These are phyloP conservation scores for Periphyllus acericola DNA, from an alignment of 2,888 invertebrate species.

Conservation along the genomic window DNA sequence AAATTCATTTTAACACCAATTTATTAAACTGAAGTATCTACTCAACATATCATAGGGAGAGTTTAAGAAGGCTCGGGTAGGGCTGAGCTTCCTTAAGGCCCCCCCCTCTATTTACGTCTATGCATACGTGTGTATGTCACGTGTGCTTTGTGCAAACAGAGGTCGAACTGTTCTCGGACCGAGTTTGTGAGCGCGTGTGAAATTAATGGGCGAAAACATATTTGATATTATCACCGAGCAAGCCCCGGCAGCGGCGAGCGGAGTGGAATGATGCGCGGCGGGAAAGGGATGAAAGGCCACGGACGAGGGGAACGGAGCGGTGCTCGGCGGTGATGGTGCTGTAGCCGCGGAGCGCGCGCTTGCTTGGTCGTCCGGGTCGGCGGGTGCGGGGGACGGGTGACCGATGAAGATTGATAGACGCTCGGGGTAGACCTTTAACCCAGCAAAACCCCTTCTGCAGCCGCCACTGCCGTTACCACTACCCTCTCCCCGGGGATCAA, in stretches of 20 bases:
- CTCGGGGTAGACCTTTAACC: slow-evolving; percentile 51
- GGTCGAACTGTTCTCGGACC: neutral
- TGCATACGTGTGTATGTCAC: too few relatives aligned
- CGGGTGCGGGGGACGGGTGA: slow-evolving; percentile 7
- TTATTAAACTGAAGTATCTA: too few relatives aligned
- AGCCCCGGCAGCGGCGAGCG: neutral
- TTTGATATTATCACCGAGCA: slow-evolving; percentile 51
- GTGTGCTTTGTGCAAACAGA: neutral
- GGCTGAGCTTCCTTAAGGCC: too few relatives aligned
- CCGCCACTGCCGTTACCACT: neutral
- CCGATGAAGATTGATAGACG: slow-evolving; percentile 58
- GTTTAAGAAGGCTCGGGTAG: too few relatives aligned
- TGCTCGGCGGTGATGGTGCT: neutral
- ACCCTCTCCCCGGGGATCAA: slow-evolving; percentile 11
- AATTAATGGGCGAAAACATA: slow-evolving; percentile 51
- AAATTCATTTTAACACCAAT: too few relatives aligned
- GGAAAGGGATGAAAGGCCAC: neutral
- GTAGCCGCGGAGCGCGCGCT: too few relatives aligned
- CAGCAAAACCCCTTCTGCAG: slow-evolving; percentile 1
- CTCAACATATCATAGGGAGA: too few relatives aligned
- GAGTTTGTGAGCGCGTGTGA: neutral
- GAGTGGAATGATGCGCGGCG: neutral
- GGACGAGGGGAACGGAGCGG: neutral
- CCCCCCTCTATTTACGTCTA: too few relatives aligned
- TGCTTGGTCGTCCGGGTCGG: too few relatives aligned